Evolutionary conservation across 1,140 invertebrate genomes (phyloP), one percentile per base, ranked within the genome.

Genomic region (Aphidius gifuensis): DNA sequence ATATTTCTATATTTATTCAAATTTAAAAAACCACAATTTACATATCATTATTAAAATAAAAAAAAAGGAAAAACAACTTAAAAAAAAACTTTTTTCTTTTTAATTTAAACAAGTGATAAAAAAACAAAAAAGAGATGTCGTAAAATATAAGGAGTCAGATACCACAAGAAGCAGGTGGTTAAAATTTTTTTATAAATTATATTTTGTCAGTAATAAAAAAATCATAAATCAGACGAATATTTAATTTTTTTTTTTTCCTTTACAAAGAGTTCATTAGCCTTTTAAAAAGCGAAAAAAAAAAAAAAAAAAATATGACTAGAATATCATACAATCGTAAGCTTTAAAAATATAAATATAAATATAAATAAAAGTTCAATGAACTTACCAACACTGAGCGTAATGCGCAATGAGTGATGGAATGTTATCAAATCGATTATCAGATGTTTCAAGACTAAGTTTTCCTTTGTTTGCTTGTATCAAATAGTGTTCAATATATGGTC

Each of bases 401-500:
- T 97, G 92, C 56, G 92, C 91, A 61, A 98, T 91, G 61, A 98
- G 84, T 55, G 90, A 87, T 32, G 94, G 93, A 73, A 97, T 93
- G 68, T 92, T 92, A 73, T 90, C 89, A 77, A 97, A 98, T 66
- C 90, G 88, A 80, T 96, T 94, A 69, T 93, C 90, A 11, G 94
- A 97, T 59, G 93, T 95, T 81, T 98, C 94, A 63, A 98, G 84
- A 51, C 92, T 91, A 62, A 96, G 85, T 64, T 90, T 87, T 57
- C 90, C 87, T 55, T 87, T 86, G 58, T 87, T 86, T 9, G 90
- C 88, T 76, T 97, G 93, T 53, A 98, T 94, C 61, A 98, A 85
- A 82, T 97, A 98, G 80, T 98, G 95, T 73, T 97, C 94, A 65
- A 97, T 94, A 77, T 94, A 93, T 6, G 92, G 91, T 6, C 92